Percentiles rank a stretch among this genome's conserved stretches.
phyloP scores from a whole-genome alignment of 2,888 invertebrate genomes.

The Drosophila trichaetosa region DNA sequence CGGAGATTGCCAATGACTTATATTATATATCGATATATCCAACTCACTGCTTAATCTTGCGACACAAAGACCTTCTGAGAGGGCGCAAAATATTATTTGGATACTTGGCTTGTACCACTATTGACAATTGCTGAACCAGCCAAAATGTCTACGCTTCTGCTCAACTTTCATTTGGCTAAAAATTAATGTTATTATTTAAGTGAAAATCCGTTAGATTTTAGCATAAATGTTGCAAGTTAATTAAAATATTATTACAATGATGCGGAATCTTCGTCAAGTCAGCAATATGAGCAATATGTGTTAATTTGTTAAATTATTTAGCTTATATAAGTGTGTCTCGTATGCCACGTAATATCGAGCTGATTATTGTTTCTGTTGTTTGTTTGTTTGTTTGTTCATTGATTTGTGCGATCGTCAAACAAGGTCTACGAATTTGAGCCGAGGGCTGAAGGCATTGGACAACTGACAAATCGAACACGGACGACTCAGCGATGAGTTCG shows the following conservation, averaged over 20 bases:
- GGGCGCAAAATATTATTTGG: too few relatives aligned
- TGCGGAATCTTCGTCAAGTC: background rate
- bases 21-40: background rate
- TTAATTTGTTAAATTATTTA: background rate
- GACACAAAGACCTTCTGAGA: too few relatives aligned
- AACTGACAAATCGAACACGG: slow-evolving; percentile 2
- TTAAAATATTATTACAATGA: background rate
- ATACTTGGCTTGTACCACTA: too few relatives aligned
- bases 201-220: background rate
- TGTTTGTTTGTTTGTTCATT: background rate
- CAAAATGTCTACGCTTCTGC: background rate
- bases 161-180: background rate
- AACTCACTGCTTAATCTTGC: too few relatives aligned
- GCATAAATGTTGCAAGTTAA: background rate
- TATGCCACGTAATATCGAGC: background rate
- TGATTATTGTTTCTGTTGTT: slow-evolving; percentile 2
- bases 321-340: slow-evolving; percentile 1
- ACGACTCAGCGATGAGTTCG: slow-evolving; percentile 11
- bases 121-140: background rate
- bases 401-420: slow-evolving; percentile 4
- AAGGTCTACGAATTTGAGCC: slow-evolving; percentile 12
- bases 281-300: background rate
- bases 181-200: background rate
- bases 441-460: slow-evolving; percentile 4
- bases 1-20: background rate